Base-by-base conservation (phyloP, 2,113 vertebrate genomes). In the Pungitius pungitius region DNA sequence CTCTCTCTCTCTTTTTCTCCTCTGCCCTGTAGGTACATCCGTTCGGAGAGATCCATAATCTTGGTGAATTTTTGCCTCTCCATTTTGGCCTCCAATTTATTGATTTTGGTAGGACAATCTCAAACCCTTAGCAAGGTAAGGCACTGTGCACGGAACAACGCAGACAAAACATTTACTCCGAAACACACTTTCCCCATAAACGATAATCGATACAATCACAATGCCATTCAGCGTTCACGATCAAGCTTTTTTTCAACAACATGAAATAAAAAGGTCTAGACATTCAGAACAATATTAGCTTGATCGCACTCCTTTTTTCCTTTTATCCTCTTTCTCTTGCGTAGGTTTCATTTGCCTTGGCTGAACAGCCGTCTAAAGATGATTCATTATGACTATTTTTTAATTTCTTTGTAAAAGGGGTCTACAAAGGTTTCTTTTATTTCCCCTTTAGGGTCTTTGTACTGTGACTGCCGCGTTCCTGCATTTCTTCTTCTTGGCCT, bases 401-500 rank as follows among this genome's bases (percentile, higher is more conserved):
- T 22, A 30, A 51, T 77, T 58, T 39, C 17, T 33, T 33, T 30
- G 11, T 49, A 22, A 65, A 39, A 35, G 33, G n/a, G 2, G 0
- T 39, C 30, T 40, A 24, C 12, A 0, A 49, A 0, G 7, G 6
- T 73, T 54, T 52, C 27, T 13, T 72, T 13, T 18, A 61, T 27
- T 22, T 12, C n/a, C 42, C 71, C 49, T 30, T 14, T 80, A 98
- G 97, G 96, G 95, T 0, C 94, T 98, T 30, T 99, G 98, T 91
- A 96, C 97, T 84, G 95, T 99, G 94, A 99, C 96, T 0, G 97
- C 97, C 0, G 97, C 98, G 80, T 99, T 99, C 90, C 94, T 99
- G 81, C 98, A 99, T 90, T 99, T 99, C 94, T 99, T 99, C 94
- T 99, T 99, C 94, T 94, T 99, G 90, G 97, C 98, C 0, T 99